Evolutionary conservation across 2,888 invertebrate genomes (phyloP), one percentile per base, ranked within the genome.

Genomic region (Spatulosminthurus flaviceps): DNA sequence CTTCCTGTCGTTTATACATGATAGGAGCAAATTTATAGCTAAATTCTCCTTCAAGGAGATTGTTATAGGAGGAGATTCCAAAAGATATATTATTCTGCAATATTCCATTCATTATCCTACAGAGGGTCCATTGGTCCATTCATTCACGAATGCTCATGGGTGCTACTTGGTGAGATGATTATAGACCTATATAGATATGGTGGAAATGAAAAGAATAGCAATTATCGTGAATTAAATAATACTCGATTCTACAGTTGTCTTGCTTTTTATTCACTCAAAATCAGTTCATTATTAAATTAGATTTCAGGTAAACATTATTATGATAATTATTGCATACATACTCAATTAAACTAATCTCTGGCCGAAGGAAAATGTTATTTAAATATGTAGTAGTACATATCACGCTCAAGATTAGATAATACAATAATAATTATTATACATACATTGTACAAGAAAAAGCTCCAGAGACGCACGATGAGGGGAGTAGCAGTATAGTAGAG

Each of bases 181-280:
- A n/a, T n/a, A n/a, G n/a, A n/a, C n/a, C n/a, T n/a, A n/a, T n/a
- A n/a, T n/a, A n/a, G n/a, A n/a, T n/a, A n/a, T n/a, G n/a, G 34
- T 34, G 5, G 4, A 34, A 34, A 34, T 34, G 34, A 9, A n/a
- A n/a, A n/a, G n/a, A n/a, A n/a, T n/a, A 34, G 34, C 34, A 4
- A 34, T 34, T 34, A 51, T 51, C 9, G 22, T 22, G 1, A 64
- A 64, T 64, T 22, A 64, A 64, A 64, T 24, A 4, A 64, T 13
- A 64, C 64, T 19, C 16, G 1, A 51, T 2, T 51, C 16, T 24
- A 60, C 60, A 64, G 2, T 26, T 64, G 51, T 51, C 51, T 24
- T 22, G 64, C 64, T 24, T 64, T n/a, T 64, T 64, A 64, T 64
- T 64, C 64, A 64, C 24, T 64, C 9, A 64, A 22, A 64, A 26